Conservation (phyloP, 2,888 invertebrate genomes). For the Drosophila anomalipes region DNA sequence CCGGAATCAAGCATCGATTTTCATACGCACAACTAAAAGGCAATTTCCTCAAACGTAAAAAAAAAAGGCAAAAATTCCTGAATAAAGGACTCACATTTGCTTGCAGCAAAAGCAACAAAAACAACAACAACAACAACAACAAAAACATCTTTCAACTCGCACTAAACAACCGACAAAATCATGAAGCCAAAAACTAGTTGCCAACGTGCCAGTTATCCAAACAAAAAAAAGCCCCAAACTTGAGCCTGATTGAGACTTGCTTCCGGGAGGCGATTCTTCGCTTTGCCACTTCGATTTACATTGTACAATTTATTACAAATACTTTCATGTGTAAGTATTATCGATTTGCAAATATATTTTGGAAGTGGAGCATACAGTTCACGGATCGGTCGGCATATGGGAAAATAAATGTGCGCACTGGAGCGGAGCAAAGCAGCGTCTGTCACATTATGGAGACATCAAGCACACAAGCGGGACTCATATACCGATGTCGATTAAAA, state of each 20-base stretch:
- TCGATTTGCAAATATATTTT: constrained; percentile 55
- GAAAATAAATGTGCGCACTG: constrained; percentile 65
- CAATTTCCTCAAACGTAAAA: constrained; percentile 55
- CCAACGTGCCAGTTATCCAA: constrained; percentile 21
- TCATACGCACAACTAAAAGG: constrained; percentile 43
- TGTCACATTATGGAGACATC: constrained; percentile 76
- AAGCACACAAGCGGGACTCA: constrained; percentile 75
- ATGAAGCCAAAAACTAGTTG: constrained; percentile 50
- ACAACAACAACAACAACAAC: constrained; percentile 9
- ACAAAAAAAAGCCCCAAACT: constrained; percentile 9
- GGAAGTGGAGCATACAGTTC: constrained; percentile 13
- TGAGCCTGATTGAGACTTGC: constrained; percentile 57
- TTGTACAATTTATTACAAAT: constrained; percentile 69
- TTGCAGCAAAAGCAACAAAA: constrained; percentile 35
- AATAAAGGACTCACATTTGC: constrained; percentile 33
- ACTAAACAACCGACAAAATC: constrained; percentile 35
- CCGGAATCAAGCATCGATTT: constrained; percentile 58
- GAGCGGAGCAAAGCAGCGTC: constrained; percentile 50
- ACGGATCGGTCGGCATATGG: constrained; percentile 23
- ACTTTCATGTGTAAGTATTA: constrained; percentile 57
- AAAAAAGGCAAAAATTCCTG: constrained; percentile 37
- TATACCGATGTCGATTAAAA: constrained; percentile 65
- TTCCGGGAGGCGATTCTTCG: constrained; percentile 29
- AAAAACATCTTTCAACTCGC: constrained; percentile 20
- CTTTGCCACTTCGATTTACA: constrained; percentile 60